Evolutionary conservation across 2,797 vertebrate species (phyloP).

Genomic region (Decapterus maruadsi): DNA sequence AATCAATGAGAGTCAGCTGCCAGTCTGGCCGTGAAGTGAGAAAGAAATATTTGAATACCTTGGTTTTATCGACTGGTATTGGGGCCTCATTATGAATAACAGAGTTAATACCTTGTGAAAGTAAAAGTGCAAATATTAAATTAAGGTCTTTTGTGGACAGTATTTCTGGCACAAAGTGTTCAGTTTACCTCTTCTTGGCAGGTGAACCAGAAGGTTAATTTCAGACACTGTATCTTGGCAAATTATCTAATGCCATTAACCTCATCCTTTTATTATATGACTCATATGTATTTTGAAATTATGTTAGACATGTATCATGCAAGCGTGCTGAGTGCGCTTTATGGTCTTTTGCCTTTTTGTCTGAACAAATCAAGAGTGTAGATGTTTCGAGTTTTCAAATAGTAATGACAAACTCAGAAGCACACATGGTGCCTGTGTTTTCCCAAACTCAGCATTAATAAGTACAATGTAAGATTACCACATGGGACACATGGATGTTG

Average conservation of each 20-base stretch:
- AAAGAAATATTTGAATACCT: slow-evolving; percentile 7
- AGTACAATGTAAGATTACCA: not conserved
- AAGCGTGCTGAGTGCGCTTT: not conserved
- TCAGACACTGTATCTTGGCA: slow-evolving; percentile 25
- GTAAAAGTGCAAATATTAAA: slow-evolving; percentile 48
- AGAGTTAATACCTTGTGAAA: slow-evolving; percentile 18
- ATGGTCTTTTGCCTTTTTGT: not conserved
- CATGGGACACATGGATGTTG: not conserved
- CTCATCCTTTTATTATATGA: not conserved
- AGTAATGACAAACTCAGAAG: not conserved
- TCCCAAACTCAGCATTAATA: not conserved
- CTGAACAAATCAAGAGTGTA: not conserved
- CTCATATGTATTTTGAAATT: slow-evolving; percentile 15
- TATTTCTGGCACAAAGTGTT: slow-evolving; percentile 2
- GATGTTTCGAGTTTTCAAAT: not conserved
- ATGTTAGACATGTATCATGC: not conserved
- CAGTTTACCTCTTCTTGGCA: slow-evolving; percentile 36
- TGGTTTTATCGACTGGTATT: slow-evolving; percentile 27
- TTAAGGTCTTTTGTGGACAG: slow-evolving; percentile 39
- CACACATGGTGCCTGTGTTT: not conserved
- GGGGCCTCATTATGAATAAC: slow-evolving; percentile 32
- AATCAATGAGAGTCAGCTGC: slow-evolving; percentile 20
- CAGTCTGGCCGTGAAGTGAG: slow-evolving; percentile 12
- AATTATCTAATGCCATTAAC: slow-evolving; percentile 18
- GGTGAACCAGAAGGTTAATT: slow-evolving; percentile 20